Conservation (phyloP, 2,797 vertebrate species). For the Dallia pectoralis region DNA sequence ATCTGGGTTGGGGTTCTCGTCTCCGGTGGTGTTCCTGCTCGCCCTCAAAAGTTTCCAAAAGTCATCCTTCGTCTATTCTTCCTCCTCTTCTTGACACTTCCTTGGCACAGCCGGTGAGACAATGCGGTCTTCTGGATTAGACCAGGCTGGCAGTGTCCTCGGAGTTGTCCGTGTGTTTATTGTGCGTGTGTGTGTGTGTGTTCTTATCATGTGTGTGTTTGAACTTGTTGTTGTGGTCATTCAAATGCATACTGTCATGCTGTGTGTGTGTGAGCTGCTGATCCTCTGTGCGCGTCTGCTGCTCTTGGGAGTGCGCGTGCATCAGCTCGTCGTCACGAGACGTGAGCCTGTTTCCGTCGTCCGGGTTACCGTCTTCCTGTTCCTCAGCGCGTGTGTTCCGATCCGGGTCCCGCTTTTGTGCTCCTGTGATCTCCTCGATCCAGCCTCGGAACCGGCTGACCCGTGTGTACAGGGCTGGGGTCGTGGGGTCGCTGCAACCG, state of each 20-base stretch:
- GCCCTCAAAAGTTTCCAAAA: slow-evolving; percentile 15
- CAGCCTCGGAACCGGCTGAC: slow-evolving; percentile 85
- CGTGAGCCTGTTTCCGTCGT: slow-evolving; percentile 20
- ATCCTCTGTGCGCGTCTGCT: not conserved
- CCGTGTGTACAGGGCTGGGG: slow-evolving; percentile 85
- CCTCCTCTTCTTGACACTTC: slow-evolving; percentile 35
- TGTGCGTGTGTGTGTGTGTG: slow-evolving; percentile 3
- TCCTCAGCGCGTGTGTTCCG: slow-evolving; percentile 10
- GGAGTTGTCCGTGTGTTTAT: slow-evolving; percentile 32
- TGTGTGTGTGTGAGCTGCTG: not conserved
- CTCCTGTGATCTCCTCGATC: slow-evolving; percentile 79
- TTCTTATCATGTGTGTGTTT: not conserved
- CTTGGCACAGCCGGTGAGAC: slow-evolving; percentile 68
- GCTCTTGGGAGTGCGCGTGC: slow-evolving; percentile 14
- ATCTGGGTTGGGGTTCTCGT: no score
- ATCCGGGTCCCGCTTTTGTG: not conserved
- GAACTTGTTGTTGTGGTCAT: not conserved
- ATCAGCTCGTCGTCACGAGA: slow-evolving; percentile 23
- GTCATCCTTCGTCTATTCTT: slow-evolving; percentile 1
- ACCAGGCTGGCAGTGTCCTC: slow-evolving; percentile 44
- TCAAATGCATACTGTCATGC: not conserved
- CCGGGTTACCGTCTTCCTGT: not conserved
- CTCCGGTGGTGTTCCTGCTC: not conserved
- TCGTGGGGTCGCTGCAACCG: slow-evolving; percentile 81
- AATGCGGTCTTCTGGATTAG: slow-evolving; percentile 51